Evolutionary conservation across 2,113 vertebrate species (phyloP), one percentile per base, ranked within the genome.

Genomic region (Nansenia antarctica): DNA sequence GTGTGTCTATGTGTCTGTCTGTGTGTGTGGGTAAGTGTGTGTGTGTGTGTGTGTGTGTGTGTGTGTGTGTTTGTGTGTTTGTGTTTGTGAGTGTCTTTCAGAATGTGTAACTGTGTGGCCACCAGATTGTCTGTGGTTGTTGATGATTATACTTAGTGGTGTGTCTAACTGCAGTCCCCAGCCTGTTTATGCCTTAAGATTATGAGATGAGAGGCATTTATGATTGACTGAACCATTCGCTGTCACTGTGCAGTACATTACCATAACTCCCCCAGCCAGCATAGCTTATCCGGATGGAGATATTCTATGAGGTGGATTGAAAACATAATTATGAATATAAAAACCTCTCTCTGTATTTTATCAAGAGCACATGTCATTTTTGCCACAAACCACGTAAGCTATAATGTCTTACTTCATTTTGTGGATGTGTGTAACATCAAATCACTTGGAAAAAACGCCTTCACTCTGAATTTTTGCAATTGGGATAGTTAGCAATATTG

Each of bases 221-320:
- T 85, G 88, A 92, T 88, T 87, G 90, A 89, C 81, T 87, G 79
- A 87, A 78, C 84, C 83, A 82, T 87, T 72, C 62, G 67, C 86
- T 79, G 79, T 83, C 87, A 81, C 81, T 83, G 81, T 77, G 83
- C 76, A 61, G 72, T 78, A 57, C 77, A 89, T 86, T 87, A 90
- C 77, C 78, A 71, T 86, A 80, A 80, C 76, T 85, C 77, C 63
- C 47, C 22, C 9, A 81, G 75, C 76, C 64, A 64, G 77, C 77
- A 47, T 64, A 32, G 70, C 73, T 84, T 68, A 86, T 81, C 69
- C 72, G 26, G 71, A 60, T 37, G 15, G 72, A 69, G 59, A n/a
- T 69, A 32, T 30, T 68, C 67, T 67, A 73, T 68, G 67, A 24
- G 11, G 64, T 11, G 22, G 76, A 77, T 26, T 74, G 73, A 85